Base-by-base conservation (phyloP, 2,888 invertebrate species). In the Trichacis sp. region DNA sequence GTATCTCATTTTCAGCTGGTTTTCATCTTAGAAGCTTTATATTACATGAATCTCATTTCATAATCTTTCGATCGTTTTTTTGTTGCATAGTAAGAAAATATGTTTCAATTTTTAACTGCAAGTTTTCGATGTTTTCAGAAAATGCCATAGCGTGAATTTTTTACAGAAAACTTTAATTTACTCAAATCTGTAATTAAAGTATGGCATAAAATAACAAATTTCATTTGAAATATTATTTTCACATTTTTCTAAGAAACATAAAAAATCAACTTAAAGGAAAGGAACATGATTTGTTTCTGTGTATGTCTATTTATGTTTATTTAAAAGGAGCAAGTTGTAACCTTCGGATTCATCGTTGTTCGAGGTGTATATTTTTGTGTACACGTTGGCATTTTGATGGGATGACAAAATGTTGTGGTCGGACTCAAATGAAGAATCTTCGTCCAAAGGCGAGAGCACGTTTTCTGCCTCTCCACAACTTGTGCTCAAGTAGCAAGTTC, bases 361-460 rank as follows among this genome's bases (percentile, higher is more conserved):
- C 24, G 73, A 56, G 11, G 71, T 71, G 2, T 30, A 48, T 17
- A 55, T 66, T 72, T 75, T 72, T 0, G 50, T 17, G 53, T 70
- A 68, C 46, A 79, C 72, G n/a, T 68, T 74, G 8, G 40, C 54
- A 17, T 69, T 66, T 30, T 73, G 69, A 53, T 71, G 76, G 40
- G 76, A 65, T 5, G 77, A 69, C 40, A 74, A 72, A 20, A 77
- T 68, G 52, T 82, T 84, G 57, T 85, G 82, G 42, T 87, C 87
- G 0, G 85, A 87, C 65, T 86, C 87, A 17, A 84, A 84, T 36
- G 87, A 88, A 5, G 87, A 87, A 75, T 88, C 86, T 71, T 87
- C 88, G 65, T 88, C 88, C 29, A 88, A 79, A 0, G 87, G 87
- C 2, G 88, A 88, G 30, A 86, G 73, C 8, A 67, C 17, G 4